phyloP scores from a whole-genome alignment of 2,113 vertebrate species.

The Oreochromis aureus region DNA sequence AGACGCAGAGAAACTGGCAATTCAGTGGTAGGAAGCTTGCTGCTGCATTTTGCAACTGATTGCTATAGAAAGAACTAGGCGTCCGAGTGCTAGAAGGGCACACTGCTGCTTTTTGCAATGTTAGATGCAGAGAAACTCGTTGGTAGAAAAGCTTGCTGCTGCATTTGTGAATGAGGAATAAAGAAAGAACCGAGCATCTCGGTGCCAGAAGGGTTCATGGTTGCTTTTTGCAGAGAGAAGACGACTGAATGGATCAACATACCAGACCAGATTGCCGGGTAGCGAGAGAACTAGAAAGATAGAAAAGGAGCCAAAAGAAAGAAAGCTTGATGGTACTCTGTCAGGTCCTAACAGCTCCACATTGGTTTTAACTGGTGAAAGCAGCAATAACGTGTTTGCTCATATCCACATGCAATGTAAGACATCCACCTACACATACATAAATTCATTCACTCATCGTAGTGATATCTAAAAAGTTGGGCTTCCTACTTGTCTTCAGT shows the following conservation, averaged over 20 bases:
- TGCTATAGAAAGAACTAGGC: neutral
- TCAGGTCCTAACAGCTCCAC: fast-evolving
- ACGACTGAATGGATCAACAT: neutral
- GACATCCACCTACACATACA: neutral
- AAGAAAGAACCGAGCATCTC: neutral
- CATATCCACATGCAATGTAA: neutral
- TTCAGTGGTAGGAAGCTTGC: neutral
- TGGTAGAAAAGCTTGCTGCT: neutral
- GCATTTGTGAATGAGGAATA: neutral
- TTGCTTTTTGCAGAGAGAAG: neutral
- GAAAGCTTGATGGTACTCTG: neutral
- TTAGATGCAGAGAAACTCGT: neutral
- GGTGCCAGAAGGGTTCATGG: neutral
- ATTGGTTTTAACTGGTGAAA: too few relatives aligned
- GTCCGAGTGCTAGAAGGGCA: neutral
- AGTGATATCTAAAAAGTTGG: neutral
- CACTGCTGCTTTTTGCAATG: neutral
- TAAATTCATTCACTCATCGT: neutral
- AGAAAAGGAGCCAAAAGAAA: neutral
- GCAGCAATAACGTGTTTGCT: neutral
- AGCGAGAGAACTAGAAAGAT: neutral
- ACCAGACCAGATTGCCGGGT: fast-evolving
- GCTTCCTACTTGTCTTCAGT: neutral
- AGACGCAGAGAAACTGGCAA: neutral
- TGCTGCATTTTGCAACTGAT: neutral